Conservation (phyloP, 1,140 invertebrate species). For the Antheraea mylitta region DNA sequence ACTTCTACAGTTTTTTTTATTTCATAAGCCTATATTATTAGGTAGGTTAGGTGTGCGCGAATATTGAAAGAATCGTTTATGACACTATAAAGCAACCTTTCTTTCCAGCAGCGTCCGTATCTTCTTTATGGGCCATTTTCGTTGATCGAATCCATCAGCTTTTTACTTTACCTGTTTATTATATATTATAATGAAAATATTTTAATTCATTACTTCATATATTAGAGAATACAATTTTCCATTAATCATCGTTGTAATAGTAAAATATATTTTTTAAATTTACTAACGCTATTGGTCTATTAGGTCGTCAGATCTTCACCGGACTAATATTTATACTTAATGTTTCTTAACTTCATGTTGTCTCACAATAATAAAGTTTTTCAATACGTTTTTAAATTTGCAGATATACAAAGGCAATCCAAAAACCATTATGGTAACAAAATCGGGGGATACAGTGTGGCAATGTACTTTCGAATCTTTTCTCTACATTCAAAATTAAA, state of each 20-base stretch:
- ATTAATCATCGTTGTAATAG: background rate
- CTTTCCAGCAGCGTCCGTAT: conserved; percentile 34
- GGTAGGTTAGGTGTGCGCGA: conserved; percentile 8
- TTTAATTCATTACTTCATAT: background rate
- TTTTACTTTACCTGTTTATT: conserved; percentile 27
- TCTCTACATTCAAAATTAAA: too few relatives aligned
- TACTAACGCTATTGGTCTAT: too few relatives aligned
- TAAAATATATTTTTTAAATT: too few relatives aligned
- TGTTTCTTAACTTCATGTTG: too few relatives aligned
- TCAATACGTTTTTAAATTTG: too few relatives aligned
- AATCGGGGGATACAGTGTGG: too few relatives aligned
- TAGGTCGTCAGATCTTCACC: too few relatives aligned
- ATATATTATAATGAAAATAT: conserved; percentile 4
- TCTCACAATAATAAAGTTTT: too few relatives aligned
- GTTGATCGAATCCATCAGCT: conserved; percentile 31
- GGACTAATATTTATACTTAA: too few relatives aligned
- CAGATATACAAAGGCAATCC: too few relatives aligned
- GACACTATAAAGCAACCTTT: conserved; percentile 42
- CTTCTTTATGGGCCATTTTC: conserved; percentile 37
- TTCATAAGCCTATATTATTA: background rate
- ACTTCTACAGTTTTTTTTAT: background rate
- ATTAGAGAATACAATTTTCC: background rate
- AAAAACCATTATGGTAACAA: too few relatives aligned
- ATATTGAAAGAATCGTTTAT: conserved; percentile 32
- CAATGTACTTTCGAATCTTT: too few relatives aligned